Conservation (phyloP, 2,888 invertebrate species). For the Teinopalpus imperialis region DNA sequence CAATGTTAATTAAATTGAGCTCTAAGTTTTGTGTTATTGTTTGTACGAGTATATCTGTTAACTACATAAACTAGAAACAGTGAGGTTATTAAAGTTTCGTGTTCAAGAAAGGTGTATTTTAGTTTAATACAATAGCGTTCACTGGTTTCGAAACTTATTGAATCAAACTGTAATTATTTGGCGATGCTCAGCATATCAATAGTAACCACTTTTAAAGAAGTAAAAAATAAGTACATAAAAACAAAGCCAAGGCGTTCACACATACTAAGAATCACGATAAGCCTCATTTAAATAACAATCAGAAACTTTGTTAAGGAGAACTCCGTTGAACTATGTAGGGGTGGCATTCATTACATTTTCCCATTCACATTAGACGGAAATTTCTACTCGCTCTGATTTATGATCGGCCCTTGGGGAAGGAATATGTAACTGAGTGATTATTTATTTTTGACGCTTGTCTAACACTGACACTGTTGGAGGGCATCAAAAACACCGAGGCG, state of each 20-base stretch:
- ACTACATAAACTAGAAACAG: slow-evolving; percentile 24
- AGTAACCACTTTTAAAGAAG: no score
- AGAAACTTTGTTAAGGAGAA: slow-evolving; percentile 52
- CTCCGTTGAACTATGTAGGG: slow-evolving; percentile 49
- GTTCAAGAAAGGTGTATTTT: no score
- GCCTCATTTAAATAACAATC: slow-evolving; percentile 52
- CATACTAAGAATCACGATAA: slow-evolving; percentile 34
- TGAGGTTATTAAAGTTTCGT: no score
- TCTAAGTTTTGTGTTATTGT: slow-evolving; percentile 23
- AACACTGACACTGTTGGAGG: slow-evolving; percentile 40
- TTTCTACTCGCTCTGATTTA: slow-evolving; percentile 68
- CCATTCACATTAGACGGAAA: slow-evolving; percentile 66
- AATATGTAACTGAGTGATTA: slow-evolving; percentile 63
- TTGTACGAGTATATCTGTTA: slow-evolving; percentile 13
- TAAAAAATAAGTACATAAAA: no score
- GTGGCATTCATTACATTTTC: slow-evolving; percentile 66
- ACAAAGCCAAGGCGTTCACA: no score
- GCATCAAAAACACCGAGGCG: slow-evolving; percentile 37
- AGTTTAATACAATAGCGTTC: no score
- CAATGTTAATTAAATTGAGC: slow-evolving; percentile 31
- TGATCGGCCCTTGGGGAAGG: slow-evolving; percentile 55
- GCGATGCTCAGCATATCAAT: no score
- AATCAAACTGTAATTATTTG: no score
- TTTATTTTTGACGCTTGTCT: slow-evolving; percentile 61
- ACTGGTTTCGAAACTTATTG: no score